A percentile compares a stretch with the other conserved stretches of the same genome.
phyloP scores from a whole-genome alignment of 2,888 invertebrate species.

The Bimastos eiseni region DNA sequence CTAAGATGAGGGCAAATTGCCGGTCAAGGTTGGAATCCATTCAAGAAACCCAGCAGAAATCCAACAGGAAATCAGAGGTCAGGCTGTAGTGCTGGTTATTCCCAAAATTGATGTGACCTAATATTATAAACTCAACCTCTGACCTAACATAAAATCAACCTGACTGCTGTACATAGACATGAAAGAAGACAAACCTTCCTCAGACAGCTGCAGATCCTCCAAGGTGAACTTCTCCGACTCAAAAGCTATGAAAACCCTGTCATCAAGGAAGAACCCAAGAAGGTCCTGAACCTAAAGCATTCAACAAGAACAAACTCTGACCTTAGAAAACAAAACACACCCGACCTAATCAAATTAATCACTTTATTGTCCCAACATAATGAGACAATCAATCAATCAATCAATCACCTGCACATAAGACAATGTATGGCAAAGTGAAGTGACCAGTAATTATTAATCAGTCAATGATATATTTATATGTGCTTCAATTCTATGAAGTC shows the following conservation, averaged over 20 bases:
- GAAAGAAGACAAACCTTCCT: neutral
- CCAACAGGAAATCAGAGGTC: too few species aligned
- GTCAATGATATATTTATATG: neutral
- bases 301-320: neutral
- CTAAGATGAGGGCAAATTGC: too few species aligned
- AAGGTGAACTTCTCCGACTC: neutral
- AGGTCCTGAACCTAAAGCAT: conserved; percentile 17
- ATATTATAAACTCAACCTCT: neutral
- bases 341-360: neutral
- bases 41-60: too few species aligned
- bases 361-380: neutral
- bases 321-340: neutral
- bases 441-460: too few species aligned
- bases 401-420: neutral
- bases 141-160: neutral
- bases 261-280: neutral
- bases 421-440: neutral
- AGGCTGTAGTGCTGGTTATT: too few species aligned
- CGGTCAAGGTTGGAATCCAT: too few species aligned
- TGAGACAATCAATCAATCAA: neutral
- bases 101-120: too few species aligned
- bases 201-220: neutral
- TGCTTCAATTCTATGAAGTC: neutral
- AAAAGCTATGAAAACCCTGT: neutral
- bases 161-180: neutral